Conservation (phyloP, 2,888 invertebrate genomes). For the Eulithis testata region DNA sequence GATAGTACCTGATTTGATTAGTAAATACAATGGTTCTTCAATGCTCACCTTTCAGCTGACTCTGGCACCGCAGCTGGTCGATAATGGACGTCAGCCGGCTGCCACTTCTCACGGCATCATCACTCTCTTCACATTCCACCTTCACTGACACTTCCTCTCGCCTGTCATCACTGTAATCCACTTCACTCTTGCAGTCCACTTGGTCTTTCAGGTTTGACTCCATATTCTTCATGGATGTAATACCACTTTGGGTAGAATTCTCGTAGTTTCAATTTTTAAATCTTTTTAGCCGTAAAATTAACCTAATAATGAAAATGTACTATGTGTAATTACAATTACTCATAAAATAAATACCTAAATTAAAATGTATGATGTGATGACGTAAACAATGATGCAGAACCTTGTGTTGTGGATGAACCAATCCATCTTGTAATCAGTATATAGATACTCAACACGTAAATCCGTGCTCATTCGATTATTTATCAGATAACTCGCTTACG, state of each 20-base stretch:
- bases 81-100: slow-evolving; percentile 78
- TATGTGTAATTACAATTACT: too few relatives aligned
- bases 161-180: slow-evolving; percentile 28
- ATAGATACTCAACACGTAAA: slow-evolving; percentile 14
- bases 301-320: too few relatives aligned
- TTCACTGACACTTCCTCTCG: slow-evolving; percentile 49
- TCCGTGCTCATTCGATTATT: slow-evolving; percentile 23
- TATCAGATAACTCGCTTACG: slow-evolving; percentile 19
- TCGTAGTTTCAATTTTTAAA: too few relatives aligned
- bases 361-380: background rate
- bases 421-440: slow-evolving; percentile 21
- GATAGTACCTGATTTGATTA: too few relatives aligned
- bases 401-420: slow-evolving; percentile 12
- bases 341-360: too few relatives aligned
- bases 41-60: slow-evolving; percentile 70
- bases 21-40: too few relatives aligned
- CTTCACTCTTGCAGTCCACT: slow-evolving; percentile 15
- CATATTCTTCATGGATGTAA: slow-evolving; percentile 21
- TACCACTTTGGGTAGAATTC: background rate
- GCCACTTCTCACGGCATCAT: slow-evolving; percentile 54
- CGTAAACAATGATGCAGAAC: background rate
- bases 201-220: slow-evolving; percentile 12
- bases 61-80: slow-evolving; percentile 77
- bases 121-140: slow-evolving; percentile 42
- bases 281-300: too few relatives aligned